Evolutionary conservation across 2,888 invertebrate species (phyloP), one percentile per base, ranked within the genome.

Genomic region (Phengaris arion): DNA sequence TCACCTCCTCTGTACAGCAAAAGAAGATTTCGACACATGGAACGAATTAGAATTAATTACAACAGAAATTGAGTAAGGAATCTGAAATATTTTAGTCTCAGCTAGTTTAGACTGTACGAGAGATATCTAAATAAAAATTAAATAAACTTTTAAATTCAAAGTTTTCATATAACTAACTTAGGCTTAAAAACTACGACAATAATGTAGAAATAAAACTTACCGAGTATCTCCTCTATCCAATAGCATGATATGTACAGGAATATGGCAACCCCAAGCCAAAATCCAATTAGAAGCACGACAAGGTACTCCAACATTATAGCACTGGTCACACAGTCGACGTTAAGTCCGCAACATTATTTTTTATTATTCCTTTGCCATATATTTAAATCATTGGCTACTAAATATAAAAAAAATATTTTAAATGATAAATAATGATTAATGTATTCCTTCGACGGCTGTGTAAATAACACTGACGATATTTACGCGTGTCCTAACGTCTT

Each of bases 171-270:
- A 64, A 22, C 22, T 64, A 9, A 10, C 59, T 22, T 35, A 64
- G 9, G 35, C 3, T 35, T 8, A 22, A 8, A 22, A 35, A 35
- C 48, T 8, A 48, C 48, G 59, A 35, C 8, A 64, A 35, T 64
- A 9, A 7, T 59, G 1, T 59, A n/a, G 55, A 35, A 35, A 35
- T 15, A 5, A 4, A 35, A 91, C 95, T 95, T 87, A 95, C 95
- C 95, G 82, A 95, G 91, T 78, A 95, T 91, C 83, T 95, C 95
- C 82, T 95, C 95, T 72, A 95, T 89, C 89, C 95, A 90, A 83
- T 94, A 94, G 82, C 91, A 94, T 84, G 93, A 92, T 80, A 94
- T 86, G 82, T 94, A 94, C 74, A 94, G 86, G 83, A 94, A 90
- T 79, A 92, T 89, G 84, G 94, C 93, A 74, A 94, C 89, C 72